These are phyloP conservation scores for Drosophila sordidula DNA, from an alignment of 2,888 invertebrate genomes.

Conservation along the genomic window DNA sequence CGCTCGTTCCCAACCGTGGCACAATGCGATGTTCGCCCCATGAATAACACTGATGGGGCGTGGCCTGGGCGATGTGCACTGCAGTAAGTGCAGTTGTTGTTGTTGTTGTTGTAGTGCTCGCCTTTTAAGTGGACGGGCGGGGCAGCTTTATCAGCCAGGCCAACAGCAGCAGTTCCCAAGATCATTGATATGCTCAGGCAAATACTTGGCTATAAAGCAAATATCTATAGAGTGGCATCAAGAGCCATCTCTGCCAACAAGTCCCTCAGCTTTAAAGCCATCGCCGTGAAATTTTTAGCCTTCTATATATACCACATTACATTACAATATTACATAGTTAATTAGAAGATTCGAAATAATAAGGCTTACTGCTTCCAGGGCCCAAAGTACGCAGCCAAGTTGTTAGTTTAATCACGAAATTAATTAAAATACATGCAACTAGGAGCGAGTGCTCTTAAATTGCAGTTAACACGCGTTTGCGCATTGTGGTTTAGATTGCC, in stretches of 20 bases:
- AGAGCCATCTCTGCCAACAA: too few species aligned
- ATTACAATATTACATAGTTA: too few species aligned
- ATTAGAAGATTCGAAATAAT: too few species aligned
- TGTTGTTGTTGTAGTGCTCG: not conserved
- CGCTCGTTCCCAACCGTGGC: slow-evolving; percentile 42
- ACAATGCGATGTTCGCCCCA: slow-evolving; percentile 15
- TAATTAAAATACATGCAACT: slow-evolving; percentile 64
- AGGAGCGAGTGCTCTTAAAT: slow-evolving; percentile 50
- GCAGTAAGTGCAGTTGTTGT: not conserved
- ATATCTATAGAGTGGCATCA: too few species aligned
- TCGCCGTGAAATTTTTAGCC: too few species aligned
- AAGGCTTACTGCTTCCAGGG: too few species aligned
- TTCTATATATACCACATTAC: too few species aligned
- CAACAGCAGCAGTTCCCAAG: slow-evolving; percentile 51
- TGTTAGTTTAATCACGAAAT: slow-evolving; percentile 65
- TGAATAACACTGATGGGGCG: slow-evolving; percentile 36
- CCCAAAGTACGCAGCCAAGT: not conserved
- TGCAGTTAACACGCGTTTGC: slow-evolving; percentile 35
- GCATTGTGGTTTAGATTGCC: slow-evolving; percentile 13
- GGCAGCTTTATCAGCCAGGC: slow-evolving; percentile 60
- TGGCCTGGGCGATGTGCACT: slow-evolving; percentile 3
- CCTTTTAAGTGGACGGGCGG: slow-evolving; percentile 22
- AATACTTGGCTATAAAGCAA: too few species aligned
- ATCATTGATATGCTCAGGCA: slow-evolving; percentile 25
- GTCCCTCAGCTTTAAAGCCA: too few species aligned